Evolutionary conservation across 2,113 vertebrate genomes (phyloP), one percentile per base, ranked within the genome.

Genomic region (Dermatemys mawii): DNA sequence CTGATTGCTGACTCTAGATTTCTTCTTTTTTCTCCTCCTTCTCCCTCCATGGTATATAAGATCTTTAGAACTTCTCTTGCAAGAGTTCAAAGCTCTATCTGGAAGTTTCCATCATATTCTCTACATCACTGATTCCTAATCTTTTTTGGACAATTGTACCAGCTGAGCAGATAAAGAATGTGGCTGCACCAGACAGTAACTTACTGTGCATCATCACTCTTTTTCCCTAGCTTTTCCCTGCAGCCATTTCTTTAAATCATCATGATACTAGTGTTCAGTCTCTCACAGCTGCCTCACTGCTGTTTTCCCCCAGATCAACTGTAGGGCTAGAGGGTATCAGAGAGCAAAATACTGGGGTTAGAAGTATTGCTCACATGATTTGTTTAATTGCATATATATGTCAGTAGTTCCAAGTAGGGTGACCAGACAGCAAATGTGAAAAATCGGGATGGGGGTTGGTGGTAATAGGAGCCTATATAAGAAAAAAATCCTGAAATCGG

Each of bases 131-230:
- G 3, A 29, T 51, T 79, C 54, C 48, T 16, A 38, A 78, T 1
- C 8, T 29, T 38, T 57, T 1, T 53, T 29, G 35, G 50, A 55
- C 24, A 14, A 3, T 5, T 49, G n/a, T n/a, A 54, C 4, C 8
- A 27, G 4, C 17, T 93, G 83, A 89, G 41, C 22, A 83, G 84
- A 32, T 73, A 21, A 13, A 86, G n/a, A 29, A 38, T n/a, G 9
- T 67, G 35, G 35, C 63, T 63, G 0, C 0, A 12, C 29, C 51
- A 24, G 51, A 90, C 50, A 89, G 38, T 27, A 38, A 7, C 75
- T 22, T 2, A 2, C 29, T 0, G 2, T 0, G 12, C 14, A 3
- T 75, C 38, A 44, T 44, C 70, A 4, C 4, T 50, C 3, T 24
- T 91, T 92, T 60, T 3, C 35, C n/a, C n/a, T 22, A 89, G 41